A percentile compares a stretch with the other conserved stretches of the same genome.
phyloP scores from a whole-genome alignment of 2,888 invertebrate species.

The Tromatobia lineatoria region DNA sequence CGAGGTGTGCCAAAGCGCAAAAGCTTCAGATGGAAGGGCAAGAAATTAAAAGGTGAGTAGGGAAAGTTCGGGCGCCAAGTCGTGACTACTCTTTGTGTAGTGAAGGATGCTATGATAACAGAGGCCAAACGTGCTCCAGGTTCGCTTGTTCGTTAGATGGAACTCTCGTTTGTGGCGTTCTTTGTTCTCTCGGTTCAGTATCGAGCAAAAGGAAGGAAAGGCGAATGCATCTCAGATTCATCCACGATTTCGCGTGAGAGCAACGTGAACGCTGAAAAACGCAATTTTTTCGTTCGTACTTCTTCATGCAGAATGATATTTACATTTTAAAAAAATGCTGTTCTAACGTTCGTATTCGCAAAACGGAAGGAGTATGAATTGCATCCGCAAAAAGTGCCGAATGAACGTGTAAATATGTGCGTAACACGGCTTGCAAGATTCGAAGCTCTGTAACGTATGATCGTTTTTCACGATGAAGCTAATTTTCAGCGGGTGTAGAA shows the following conservation, averaged over 20 bases:
- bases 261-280: neutral
- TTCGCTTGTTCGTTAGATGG: neutral
- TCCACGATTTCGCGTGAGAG: neutral
- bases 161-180: conserved; percentile 33
- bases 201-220: conserved; percentile 13
- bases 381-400: too few relatives aligned
- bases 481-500: too few relatives aligned
- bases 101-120: conserved; percentile 22
- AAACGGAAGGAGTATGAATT: too few relatives aligned
- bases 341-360: too few relatives aligned
- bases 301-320: neutral
- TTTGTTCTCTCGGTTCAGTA: conserved; percentile 45
- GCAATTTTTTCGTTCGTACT: neutral
- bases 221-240: neutral
- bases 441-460: too few relatives aligned
- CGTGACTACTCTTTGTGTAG: conserved; percentile 3
- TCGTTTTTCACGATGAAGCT: too few relatives aligned
- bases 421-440: too few relatives aligned
- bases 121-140: conserved; percentile 9
- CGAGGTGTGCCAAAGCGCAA: conserved; percentile 34
- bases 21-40: conserved; percentile 12
- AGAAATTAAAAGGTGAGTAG: conserved; percentile 22
- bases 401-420: too few relatives aligned
- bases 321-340: too few relatives aligned
- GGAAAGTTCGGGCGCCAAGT: conserved; percentile 31